phyloP scores from a whole-genome alignment of 2,113 vertebrate species.

The Myotis lucifugus region DNA sequence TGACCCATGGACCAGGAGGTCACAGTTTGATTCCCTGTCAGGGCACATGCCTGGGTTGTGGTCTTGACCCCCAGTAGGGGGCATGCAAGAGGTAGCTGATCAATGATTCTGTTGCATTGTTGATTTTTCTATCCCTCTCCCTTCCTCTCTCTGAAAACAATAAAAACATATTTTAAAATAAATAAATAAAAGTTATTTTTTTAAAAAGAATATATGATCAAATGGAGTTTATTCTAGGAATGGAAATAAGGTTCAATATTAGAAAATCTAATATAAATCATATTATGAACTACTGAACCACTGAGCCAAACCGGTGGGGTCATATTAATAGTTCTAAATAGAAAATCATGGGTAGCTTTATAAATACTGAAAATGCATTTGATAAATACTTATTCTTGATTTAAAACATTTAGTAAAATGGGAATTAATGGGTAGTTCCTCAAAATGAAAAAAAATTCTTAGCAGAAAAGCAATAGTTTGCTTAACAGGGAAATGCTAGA shows the following conservation, averaged over 20 bases:
- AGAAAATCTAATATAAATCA: background rate
- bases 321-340: constrained; percentile 7
- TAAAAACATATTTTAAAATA: no score
- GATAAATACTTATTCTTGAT: constrained; percentile 4
- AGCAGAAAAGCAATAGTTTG: background rate
- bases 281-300: background rate
- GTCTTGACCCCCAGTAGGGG: no score
- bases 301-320: background rate
- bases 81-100: no score
- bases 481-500: background rate
- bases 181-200: no score
- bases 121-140: no score
- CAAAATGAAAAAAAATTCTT: background rate
- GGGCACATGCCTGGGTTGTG: no score
- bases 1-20: no score
- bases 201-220: background rate
- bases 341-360: constrained; percentile 31
- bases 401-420: constrained; percentile 31
- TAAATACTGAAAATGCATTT: background rate
- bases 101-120: no score
- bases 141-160: no score
- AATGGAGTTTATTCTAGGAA: background rate
- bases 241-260: background rate
- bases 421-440: background rate
- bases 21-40: no score